phyloP scores from a whole-genome alignment of 1,140 invertebrate species.

The Drosophila ananassae region DNA sequence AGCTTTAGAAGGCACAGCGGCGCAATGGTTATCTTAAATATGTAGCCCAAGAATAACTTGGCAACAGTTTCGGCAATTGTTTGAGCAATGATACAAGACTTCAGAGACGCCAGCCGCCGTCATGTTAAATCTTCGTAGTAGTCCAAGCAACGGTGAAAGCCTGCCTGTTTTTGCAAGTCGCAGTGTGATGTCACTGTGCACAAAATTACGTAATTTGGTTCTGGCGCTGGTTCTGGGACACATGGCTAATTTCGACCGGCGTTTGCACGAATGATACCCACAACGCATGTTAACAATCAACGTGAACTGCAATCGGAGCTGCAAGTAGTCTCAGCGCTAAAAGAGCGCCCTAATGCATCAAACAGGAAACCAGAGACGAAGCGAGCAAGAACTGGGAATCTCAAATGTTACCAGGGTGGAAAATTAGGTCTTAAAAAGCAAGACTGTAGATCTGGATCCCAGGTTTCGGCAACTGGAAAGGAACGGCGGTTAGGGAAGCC shows the following conservation, averaged over 20 bases:
- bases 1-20: neutral
- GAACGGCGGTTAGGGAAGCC: no score
- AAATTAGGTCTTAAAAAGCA: no score
- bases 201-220: conserved; percentile 9
- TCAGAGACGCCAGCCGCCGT: conserved; percentile 14
- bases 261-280: neutral
- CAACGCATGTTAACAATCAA: neutral
- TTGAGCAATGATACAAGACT: conserved; percentile 5
- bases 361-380: no score
- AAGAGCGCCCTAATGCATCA: no score
- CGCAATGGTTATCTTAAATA: neutral
- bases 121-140: neutral
- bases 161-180: neutral
- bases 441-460: no score
- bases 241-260: neutral
- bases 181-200: neutral
- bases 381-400: no score
- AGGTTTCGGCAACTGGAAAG: no score
- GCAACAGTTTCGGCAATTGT: conserved; percentile 13
- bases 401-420: no score
- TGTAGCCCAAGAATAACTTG: conserved; percentile 6
- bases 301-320: neutral
- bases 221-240: neutral
- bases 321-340: neutral
- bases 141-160: neutral